Conservation (phyloP, 1,140 invertebrate species). For the Lycorma delicatula region DNA sequence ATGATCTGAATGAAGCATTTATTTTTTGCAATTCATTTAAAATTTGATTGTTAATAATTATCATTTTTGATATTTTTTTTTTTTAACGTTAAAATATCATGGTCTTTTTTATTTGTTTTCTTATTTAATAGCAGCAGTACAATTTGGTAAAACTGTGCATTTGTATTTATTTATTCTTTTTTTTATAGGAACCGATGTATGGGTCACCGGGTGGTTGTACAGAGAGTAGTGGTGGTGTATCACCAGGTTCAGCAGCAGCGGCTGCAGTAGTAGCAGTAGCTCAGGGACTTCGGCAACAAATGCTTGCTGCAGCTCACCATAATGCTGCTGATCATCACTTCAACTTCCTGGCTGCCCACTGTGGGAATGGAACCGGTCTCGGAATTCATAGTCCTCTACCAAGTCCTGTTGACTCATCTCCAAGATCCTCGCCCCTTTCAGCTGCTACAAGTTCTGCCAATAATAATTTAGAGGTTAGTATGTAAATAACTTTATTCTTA, state of each 20-base stretch:
- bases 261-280: constrained; percentile 61
- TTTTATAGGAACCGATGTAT: constrained; percentile 13
- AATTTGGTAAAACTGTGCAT: too few relatives aligned
- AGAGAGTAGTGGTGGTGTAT: constrained; percentile 53
- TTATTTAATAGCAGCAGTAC: too few relatives aligned
- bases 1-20: too few relatives aligned
- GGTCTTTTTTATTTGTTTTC: too few relatives aligned
- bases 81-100: too few relatives aligned
- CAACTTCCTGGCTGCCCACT: constrained; percentile 18
- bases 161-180: too few relatives aligned
- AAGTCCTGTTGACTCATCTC: constrained; percentile 22
- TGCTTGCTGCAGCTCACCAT: constrained; percentile 54
- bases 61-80: too few relatives aligned
- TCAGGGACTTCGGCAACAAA: constrained; percentile 59
- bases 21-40: too few relatives aligned
- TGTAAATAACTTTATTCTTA: too few relatives aligned
- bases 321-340: background rate
- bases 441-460: constrained; percentile 2
- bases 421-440: constrained; percentile 21
- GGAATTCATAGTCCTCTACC: constrained; percentile 21
- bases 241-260: constrained; percentile 52
- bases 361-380: constrained; percentile 20
- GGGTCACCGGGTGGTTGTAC: constrained; percentile 12
- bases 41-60: too few relatives aligned
- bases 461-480: constrained; percentile 24